phyloP scores from a whole-genome alignment of 35 echinoderm and acorn worm species.

The Holothuria glaberrima region DNA sequence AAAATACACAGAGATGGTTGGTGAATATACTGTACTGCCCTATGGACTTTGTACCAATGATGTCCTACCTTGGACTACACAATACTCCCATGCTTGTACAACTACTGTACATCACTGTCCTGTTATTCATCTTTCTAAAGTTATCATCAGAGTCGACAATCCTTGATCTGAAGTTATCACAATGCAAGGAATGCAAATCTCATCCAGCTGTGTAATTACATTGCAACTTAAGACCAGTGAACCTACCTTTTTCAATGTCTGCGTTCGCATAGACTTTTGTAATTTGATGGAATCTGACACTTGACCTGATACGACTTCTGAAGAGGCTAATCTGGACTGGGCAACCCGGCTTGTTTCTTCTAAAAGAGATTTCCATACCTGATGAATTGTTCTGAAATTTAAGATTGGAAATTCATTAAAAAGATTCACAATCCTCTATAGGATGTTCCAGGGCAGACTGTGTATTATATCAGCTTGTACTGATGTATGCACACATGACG shows the following conservation, averaged over 20 bases:
- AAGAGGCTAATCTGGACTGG: constrained; percentile 41
- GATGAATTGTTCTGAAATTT: constrained; percentile 41
- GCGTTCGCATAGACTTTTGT: constrained; percentile 40
- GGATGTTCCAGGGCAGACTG: too few relatives aligned
- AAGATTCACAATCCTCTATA: too few relatives aligned
- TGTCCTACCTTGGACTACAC: too few relatives aligned
- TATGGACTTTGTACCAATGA: too few relatives aligned
- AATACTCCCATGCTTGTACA: too few relatives aligned
- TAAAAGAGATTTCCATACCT: constrained; percentile 49
- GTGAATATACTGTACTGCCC: too few relatives aligned
- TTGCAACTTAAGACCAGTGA: neutral
- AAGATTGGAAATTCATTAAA: too few relatives aligned
- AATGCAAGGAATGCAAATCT: neutral
- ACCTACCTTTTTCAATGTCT: constrained; percentile 57
- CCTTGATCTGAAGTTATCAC: neutral
- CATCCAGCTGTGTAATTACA: neutral
- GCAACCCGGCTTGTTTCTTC: constrained; percentile 49
- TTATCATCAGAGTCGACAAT: neutral
- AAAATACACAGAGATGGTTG: too few relatives aligned
- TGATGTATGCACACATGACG: too few relatives aligned
- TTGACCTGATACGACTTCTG: constrained; percentile 38
- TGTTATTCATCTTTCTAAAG: too few relatives aligned
- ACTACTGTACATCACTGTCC: too few relatives aligned
- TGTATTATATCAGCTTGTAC: too few relatives aligned
- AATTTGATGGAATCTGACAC: constrained; percentile 44